Base-by-base conservation (phyloP, 2,888 invertebrate species). In the Meandrusa payeni region DNA sequence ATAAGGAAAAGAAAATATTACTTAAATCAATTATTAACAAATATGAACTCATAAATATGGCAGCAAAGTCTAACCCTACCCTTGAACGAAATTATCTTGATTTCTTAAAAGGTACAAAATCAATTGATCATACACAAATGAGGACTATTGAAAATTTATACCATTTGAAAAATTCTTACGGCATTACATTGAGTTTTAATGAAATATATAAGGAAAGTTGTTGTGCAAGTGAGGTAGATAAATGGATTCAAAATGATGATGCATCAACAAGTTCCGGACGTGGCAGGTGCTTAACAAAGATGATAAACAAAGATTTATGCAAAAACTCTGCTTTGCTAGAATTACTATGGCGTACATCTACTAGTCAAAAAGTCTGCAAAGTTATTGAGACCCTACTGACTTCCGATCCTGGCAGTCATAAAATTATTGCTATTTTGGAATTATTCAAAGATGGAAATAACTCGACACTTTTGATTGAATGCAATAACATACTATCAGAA, bases 21-120 rank as follows among this genome's bases (percentile, higher is more conserved):
- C 50, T 82, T 2, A 80, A 76, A 60, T 59, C 79, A 24, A 52
- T 76, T 2, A 51, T 73, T 22, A 59, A 66, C 11, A 86, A 87
- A 64, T 83, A 75, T 61, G 88, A 88, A 54, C 78, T 81, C 58
- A 66, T 85, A 26, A 67, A 86, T 41, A 70, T 55, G 41, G 59
- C 70, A 36, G 53, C 51, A 34, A 52, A 49, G 10, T 59, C 49
- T 44, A 62, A 71, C 54, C 53, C 61, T 9, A 51, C 50, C 9
- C 52, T 76, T 31, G 85, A 87, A 67, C 71, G 74, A 54, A 87
- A 82, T 54, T 88, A 83, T 47, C 64, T 87, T 28, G 88, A 88
- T 57, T 88, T 88, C 43, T 57, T 88, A 20, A 87, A 85, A 54
- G 82, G 83, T 3, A 76, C 78, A 7, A 55, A 67, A 34, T 55